Conservation (phyloP, 2,888 invertebrate species). For the Apocheima hispidaria region DNA sequence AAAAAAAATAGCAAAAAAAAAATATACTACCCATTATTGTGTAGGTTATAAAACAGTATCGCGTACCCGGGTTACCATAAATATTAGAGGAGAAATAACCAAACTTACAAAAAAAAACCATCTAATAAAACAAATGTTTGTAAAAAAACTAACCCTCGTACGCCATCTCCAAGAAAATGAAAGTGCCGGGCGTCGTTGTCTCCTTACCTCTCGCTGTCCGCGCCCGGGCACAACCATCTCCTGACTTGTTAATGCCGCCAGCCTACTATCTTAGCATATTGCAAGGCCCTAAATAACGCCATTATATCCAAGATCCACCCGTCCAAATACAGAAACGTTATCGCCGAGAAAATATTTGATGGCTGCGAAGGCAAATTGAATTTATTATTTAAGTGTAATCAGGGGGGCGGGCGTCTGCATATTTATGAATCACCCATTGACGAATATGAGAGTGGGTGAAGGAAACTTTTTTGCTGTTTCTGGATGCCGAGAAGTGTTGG, state of each 20-base stretch:
- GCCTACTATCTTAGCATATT: conserved; percentile 86
- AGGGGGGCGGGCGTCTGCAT: conserved; percentile 56
- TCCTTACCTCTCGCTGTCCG: conserved; percentile 55
- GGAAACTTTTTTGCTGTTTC: conserved; percentile 43
- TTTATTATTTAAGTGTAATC: conserved; percentile 83
- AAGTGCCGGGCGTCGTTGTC: conserved; percentile 38
- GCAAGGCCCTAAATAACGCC: conserved; percentile 83
- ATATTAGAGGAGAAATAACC: too few species aligned
- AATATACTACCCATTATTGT: too few species aligned
- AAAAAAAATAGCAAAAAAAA: too few species aligned
- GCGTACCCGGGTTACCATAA: too few species aligned
- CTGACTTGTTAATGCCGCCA: conserved; percentile 84
- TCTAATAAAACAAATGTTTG: too few species aligned
- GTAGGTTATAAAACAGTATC: too few species aligned
- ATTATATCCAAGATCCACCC: conserved; percentile 76
- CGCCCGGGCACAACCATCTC: conserved; percentile 75
- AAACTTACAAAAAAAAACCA: too few species aligned
- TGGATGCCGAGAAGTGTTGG: conserved; percentile 39
- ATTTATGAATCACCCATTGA: conserved; percentile 68
- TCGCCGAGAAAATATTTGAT: conserved; percentile 80
- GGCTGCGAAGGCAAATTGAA: conserved; percentile 77
- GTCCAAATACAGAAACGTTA: conserved; percentile 78
- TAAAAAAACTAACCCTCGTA: too few species aligned
- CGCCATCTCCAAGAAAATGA: too few species aligned
- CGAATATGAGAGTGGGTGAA: conserved; percentile 62